A percentile compares a stretch with the other conserved stretches of the same genome.
Conservation (phyloP, 2,113 vertebrate genomes). For the Psilopsiagon aymara region DNA sequence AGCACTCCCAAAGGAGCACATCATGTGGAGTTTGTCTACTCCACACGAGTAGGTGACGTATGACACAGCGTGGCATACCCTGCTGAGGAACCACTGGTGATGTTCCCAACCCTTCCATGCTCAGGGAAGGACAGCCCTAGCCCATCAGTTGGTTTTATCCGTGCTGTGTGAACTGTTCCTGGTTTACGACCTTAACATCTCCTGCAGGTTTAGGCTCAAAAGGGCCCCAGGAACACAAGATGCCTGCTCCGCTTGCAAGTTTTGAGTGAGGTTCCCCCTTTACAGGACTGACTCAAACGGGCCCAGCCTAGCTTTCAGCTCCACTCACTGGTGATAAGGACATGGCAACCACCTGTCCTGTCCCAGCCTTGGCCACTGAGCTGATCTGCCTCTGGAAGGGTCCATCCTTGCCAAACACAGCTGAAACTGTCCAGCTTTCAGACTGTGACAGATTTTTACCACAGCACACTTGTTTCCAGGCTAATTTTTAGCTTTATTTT, state of each 20-base stretch:
- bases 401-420: neutral
- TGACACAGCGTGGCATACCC: neutral
- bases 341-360: fast-evolving
- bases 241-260: neutral
- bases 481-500: slow-evolving; percentile 42
- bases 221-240: fast-evolving
- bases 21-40: neutral
- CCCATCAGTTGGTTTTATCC: neutral
- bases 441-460: neutral
- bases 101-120: neutral
- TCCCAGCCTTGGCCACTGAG: neutral
- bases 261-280: neutral
- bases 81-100: neutral
- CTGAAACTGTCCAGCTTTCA: neutral
- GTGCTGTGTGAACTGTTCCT: neutral
- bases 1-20: fast-evolving
- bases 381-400: neutral
- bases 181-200: neutral
- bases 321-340: neutral
- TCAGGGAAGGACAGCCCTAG: neutral
- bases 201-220: fast-evolving
- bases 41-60: neutral
- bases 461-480: neutral
- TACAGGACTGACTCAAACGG: neutral
- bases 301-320: neutral